Evolutionary conservation across 2,797 vertebrate species (phyloP).

Genomic region (Cyclura pinguis): DNA sequence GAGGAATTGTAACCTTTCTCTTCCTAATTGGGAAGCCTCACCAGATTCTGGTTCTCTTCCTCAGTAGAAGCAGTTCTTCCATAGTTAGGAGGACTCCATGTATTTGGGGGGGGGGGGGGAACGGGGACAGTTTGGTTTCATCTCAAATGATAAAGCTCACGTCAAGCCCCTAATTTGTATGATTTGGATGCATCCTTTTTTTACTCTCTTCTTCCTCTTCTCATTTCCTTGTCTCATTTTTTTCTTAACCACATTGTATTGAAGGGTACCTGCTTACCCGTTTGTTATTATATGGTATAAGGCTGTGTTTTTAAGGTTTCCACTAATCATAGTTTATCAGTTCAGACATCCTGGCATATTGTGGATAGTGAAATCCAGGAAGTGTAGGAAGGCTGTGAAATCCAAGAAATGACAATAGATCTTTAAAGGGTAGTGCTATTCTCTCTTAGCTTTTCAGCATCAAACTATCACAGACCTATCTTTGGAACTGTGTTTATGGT

Average conservation of each 20-base stretch:
- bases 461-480: neutral
- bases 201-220: too few relatives aligned
- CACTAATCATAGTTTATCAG: neutral
- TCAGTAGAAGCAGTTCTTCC: neutral
- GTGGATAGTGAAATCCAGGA: neutral
- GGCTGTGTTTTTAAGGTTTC: neutral
- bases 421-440: neutral
- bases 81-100: neutral
- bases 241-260: too few relatives aligned
- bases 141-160: neutral
- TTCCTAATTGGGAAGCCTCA: neutral
- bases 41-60: neutral
- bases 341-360: neutral
- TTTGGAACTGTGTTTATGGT: neutral
- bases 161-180: neutral
- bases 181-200: too few relatives aligned
- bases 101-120: neutral
- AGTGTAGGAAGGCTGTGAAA: neutral
- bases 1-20: neutral
- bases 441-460: neutral
- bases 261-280: neutral
- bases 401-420: neutral
- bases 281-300: neutral
- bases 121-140: neutral
- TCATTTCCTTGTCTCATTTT: too few relatives aligned